These are phyloP conservation scores for Drosophila mayri DNA, from an alignment of 1,140 invertebrate genomes.

Conservation along the genomic window DNA sequence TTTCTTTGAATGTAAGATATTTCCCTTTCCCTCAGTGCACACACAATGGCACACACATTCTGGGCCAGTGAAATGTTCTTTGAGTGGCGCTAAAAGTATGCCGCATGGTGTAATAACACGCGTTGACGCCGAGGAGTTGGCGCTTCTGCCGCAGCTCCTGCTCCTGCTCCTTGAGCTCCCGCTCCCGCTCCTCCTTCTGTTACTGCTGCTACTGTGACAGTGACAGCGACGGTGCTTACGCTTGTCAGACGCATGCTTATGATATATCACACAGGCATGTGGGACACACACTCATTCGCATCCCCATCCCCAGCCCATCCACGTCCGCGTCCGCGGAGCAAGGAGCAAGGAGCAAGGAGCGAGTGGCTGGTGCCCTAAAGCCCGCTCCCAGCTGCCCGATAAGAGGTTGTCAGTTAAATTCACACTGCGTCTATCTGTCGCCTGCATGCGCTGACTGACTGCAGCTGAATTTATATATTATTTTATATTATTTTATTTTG, in stretches of 20 bases:
- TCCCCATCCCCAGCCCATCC: background rate
- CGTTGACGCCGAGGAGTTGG: slow-evolving; percentile 49
- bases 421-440: slow-evolving; percentile 52
- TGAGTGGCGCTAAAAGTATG: slow-evolving; percentile 82
- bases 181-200: slow-evolving; percentile 5
- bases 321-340: slow-evolving; percentile 6
- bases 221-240: slow-evolving; percentile 78
- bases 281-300: slow-evolving; percentile 28
- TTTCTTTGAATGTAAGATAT: background rate
- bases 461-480: slow-evolving; percentile 62
- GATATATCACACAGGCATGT: slow-evolving; percentile 67
- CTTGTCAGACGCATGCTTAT: slow-evolving; percentile 80
- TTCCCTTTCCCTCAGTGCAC: slow-evolving; percentile 12
- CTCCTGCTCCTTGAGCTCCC: background rate
- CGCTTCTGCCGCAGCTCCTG: slow-evolving; percentile 17
- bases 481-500: slow-evolving; percentile 70
- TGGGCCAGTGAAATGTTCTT: slow-evolving; percentile 63
- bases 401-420: slow-evolving; percentile 63
- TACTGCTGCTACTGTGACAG: slow-evolving; percentile 61
- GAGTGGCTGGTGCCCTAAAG: slow-evolving; percentile 24
- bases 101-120: slow-evolving; percentile 79
- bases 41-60: slow-evolving; percentile 7
- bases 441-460: slow-evolving; percentile 55
- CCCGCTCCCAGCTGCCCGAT: slow-evolving; percentile 44
- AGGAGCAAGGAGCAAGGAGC: slow-evolving; percentile 15